Evolutionary conservation across 2,888 invertebrate genomes (phyloP).

Genomic region (Chrysolina oricalcia): DNA sequence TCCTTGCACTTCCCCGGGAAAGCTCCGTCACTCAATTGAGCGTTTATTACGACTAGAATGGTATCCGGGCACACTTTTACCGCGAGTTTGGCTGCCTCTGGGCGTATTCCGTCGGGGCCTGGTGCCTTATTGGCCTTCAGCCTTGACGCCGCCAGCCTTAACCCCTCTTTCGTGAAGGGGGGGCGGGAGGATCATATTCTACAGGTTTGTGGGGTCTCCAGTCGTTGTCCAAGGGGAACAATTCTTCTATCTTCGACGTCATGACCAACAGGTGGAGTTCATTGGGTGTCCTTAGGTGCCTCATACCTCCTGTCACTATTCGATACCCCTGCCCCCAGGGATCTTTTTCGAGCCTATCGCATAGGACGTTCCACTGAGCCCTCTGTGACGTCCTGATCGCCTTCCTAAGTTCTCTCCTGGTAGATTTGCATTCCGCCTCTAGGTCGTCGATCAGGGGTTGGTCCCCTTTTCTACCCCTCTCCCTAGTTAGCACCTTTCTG

Average conservation of each 20-base stretch:
- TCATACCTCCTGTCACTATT: conserved; percentile 17
- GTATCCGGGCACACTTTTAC: not conserved
- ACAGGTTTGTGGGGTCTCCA: too few relatives aligned
- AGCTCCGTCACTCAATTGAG: not conserved
- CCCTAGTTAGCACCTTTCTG: not conserved
- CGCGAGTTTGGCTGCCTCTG: not conserved
- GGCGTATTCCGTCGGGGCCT: conserved; percentile 10
- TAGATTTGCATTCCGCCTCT: not conserved
- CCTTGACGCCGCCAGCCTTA: conserved; percentile 34
- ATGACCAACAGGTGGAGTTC: not conserved
- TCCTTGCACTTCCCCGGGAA: conserved; percentile 23
- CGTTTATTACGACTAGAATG: conserved; percentile 25
- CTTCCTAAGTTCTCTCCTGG: not conserved
- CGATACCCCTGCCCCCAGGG: conserved; percentile 11
- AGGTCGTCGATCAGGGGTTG: not conserved
- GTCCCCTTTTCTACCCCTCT: not conserved
- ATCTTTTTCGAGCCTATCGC: conserved; percentile 13
- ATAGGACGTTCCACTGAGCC: not conserved
- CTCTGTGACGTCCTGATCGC: conserved; percentile 1
- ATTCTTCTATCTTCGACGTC: not conserved
- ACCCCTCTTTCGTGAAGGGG: not conserved
- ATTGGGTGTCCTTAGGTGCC: conserved; percentile 17
- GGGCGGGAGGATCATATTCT: too few relatives aligned
- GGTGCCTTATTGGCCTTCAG: conserved; percentile 8
- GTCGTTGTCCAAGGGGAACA: conserved; percentile 6